phyloP scores from a whole-genome alignment of 2,797 vertebrate species.

The Semotilus atromaculatus region DNA sequence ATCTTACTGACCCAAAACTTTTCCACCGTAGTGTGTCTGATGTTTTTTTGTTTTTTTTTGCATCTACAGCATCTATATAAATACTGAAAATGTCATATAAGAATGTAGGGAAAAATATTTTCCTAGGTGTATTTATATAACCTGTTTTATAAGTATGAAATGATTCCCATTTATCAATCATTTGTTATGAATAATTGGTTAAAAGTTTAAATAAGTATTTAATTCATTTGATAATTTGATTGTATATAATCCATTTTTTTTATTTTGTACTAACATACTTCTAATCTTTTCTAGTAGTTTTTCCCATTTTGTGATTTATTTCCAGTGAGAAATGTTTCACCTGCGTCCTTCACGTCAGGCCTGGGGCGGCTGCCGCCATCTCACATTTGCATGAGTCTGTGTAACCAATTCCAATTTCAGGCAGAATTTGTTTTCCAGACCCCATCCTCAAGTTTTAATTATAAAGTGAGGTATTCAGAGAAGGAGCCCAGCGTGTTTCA shows the following conservation, averaged over 20 bases:
- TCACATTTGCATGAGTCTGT: constrained; percentile 57
- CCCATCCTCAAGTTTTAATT: constrained; percentile 62
- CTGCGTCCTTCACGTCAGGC: constrained; percentile 32
- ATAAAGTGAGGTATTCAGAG: constrained; percentile 54
- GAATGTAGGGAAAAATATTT: background rate
- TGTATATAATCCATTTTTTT: background rate
- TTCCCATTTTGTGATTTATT: constrained; percentile 25
- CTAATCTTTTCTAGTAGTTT: constrained; percentile 3
- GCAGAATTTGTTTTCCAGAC: constrained; percentile 62
- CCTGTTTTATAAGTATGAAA: background rate
- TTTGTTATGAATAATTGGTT: too few species aligned
- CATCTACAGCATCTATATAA: background rate
- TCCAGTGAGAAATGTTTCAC: constrained; percentile 9
- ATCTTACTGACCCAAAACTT: background rate
- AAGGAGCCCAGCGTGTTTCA: constrained; percentile 45
- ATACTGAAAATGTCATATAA: background rate
- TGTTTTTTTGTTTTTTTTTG: too few species aligned
- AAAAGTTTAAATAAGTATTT: background rate
- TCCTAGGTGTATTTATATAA: background rate
- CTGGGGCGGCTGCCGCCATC: background rate
- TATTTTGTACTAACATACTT: background rate
- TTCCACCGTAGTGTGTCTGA: too few species aligned
- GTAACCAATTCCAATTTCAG: constrained; percentile 64
- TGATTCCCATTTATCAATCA: too few species aligned
- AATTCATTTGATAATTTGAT: background rate